Percentiles rank a stretch among this genome's conserved stretches.
Conservation (phyloP, 2,797 vertebrate species). For the Macroramphosus scolopax region DNA sequence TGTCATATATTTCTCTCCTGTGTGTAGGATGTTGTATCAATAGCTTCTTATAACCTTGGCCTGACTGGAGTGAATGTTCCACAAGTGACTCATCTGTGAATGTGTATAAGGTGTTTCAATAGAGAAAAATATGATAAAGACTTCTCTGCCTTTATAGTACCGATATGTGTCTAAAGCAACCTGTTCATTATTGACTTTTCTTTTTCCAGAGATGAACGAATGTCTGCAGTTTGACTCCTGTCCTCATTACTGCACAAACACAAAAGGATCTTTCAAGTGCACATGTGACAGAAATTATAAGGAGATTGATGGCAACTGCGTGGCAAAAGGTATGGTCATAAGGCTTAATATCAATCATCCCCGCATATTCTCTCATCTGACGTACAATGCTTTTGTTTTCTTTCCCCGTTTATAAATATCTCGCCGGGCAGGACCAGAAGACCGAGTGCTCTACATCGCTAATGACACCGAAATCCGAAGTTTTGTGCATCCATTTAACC, state of each 20-base stretch:
- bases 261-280: slow-evolving; percentile 95
- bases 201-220: slow-evolving; percentile 92
- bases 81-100: no score
- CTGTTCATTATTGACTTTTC: no score
- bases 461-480: slow-evolving; percentile 99
- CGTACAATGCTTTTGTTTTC: no score
- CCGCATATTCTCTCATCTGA: not conserved
- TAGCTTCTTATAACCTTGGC: no score
- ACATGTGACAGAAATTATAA: slow-evolving; percentile 92
- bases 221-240: slow-evolving; percentile 92
- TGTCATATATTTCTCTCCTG: no score
- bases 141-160: no score
- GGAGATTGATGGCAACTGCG: slow-evolving; percentile 86
- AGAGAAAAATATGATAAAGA: no score
- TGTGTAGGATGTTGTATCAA: no score
- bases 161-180: no score
- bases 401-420: no score
- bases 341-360: slow-evolving; percentile 7
- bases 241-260: slow-evolving; percentile 91
- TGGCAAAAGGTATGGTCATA: slow-evolving; percentile 87
- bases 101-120: no score
- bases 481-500: slow-evolving; percentile 99
- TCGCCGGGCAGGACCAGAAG: slow-evolving; percentile 98
- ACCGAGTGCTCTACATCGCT: slow-evolving; percentile 98
- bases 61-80: no score